Evolutionary conservation across 2,797 vertebrate genomes (phyloP), one percentile per base, ranked within the genome.

Genomic region (Remorina albescens): DNA sequence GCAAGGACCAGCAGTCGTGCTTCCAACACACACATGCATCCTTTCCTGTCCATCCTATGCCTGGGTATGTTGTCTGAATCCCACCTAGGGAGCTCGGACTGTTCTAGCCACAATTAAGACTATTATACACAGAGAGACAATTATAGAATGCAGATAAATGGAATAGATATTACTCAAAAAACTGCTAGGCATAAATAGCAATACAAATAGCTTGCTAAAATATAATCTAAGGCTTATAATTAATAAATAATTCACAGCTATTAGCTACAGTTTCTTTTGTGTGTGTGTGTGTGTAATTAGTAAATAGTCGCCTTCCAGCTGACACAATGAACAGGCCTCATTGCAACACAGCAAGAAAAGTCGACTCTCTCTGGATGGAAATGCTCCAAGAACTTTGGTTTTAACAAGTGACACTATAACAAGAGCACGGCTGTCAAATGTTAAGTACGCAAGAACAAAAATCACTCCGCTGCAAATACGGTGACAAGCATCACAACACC

Each of bases 371-470:
- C 19, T 9, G 0, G 21, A 39, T 10, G 13, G 53, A 78, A 76
- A 56, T 21, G 21, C 62, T 44, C 51, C 23, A 8, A 16, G n/a
- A 37, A 47, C 21, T 68, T 44, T 37, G 21, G 1, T 66, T 68
- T 62, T 39, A 57, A 39, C 23, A 44, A 65, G 30, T 58, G 50
- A 39, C 39, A 65, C 16, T n/a, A 37, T 67, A 70, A 65, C 16
- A 67, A 41, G 42, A 62, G 73, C 58, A 50, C 21, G 65, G 57
- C 28, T 54, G 59, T 71, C 39, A 71, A 54, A 54, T 36, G 37
- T 59, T 44, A 71, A 60, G 11, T 10, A 25, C 11, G 56, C 75
- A 53, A 51, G 26, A 37, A 19, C 5, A 4, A 28, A 54, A 72
- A 30, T 21, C 51, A 21, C 46, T 60, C 21, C 57, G 13, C 28